Conservation (phyloP, 2,888 invertebrate species). For the Unio delphinus region DNA sequence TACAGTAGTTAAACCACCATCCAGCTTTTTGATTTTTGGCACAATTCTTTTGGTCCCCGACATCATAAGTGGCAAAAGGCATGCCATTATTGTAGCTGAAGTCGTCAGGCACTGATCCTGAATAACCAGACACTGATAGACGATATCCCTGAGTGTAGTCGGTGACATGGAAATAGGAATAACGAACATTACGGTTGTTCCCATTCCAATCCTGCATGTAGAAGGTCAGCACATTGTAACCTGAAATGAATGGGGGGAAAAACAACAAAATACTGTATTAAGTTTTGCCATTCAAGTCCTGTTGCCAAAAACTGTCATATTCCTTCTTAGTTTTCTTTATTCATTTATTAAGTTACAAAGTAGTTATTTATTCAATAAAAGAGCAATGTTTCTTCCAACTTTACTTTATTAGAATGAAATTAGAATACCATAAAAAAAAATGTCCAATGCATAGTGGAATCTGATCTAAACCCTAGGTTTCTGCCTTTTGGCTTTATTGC, state of each 20-base stretch:
- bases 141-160: constrained; percentile 21
- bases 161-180: constrained; percentile 40
- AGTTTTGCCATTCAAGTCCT: too few relatives aligned
- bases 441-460: too few relatives aligned
- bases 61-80: constrained; percentile 51
- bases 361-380: too few relatives aligned
- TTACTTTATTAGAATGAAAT: too few relatives aligned
- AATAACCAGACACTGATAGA: constrained; percentile 35
- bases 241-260: constrained; percentile 23
- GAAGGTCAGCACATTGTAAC: constrained; percentile 48
- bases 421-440: too few relatives aligned
- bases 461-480: too few relatives aligned
- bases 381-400: too few relatives aligned
- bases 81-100: constrained; percentile 47
- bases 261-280: not conserved
- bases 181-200: constrained; percentile 26
- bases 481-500: too few relatives aligned
- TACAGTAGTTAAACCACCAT: constrained; percentile 65
- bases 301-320: not conserved
- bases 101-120: constrained; percentile 45
- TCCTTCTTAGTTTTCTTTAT: not conserved
- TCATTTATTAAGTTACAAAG: too few relatives aligned
- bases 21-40: constrained; percentile 53
- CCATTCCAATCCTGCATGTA: constrained; percentile 51
- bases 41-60: constrained; percentile 43